Percentiles rank a stretch among this genome's conserved stretches.
Conservation (phyloP, 2,888 invertebrate genomes). For the Pachydiplax longipennis region DNA sequence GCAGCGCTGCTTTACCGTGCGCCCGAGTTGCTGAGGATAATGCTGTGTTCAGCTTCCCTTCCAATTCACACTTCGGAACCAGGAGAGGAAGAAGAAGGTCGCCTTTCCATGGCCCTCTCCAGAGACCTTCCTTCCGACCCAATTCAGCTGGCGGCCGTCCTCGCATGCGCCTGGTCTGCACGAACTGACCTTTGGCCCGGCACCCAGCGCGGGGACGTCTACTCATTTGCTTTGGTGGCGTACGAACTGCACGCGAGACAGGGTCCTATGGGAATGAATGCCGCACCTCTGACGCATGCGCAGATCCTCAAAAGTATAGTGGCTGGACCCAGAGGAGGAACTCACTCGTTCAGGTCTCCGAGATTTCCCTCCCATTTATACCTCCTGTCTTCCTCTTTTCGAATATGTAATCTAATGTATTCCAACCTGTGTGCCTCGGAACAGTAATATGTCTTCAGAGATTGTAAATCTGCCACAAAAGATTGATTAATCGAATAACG, state of each 20-base stretch:
- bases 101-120: constrained; percentile 54
- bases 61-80: constrained; percentile 45
- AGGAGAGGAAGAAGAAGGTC: constrained; percentile 57
- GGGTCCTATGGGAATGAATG: constrained; percentile 79
- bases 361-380: too few relatives aligned
- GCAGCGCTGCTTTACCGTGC: constrained; percentile 80
- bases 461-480: too few relatives aligned
- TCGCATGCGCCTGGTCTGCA: constrained; percentile 58
- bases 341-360: constrained; percentile 65
- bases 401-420: too few relatives aligned
- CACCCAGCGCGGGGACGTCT: constrained; percentile 80
- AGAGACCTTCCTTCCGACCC: constrained; percentile 58
- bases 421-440: too few relatives aligned
- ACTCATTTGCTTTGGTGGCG: constrained; percentile 86
- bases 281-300: constrained; percentile 67
- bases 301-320: constrained; percentile 72
- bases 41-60: not conserved
- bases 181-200: constrained; percentile 55
- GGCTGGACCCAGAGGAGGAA: constrained; percentile 64
- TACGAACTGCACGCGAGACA: constrained; percentile 87
- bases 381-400: too few relatives aligned
- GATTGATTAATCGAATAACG: too few relatives aligned
- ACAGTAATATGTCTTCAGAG: too few relatives aligned
- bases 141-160: constrained; percentile 59
- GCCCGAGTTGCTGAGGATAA: constrained; percentile 74